A percentile compares a stretch with the other conserved stretches of the same genome.
phyloP scores from a whole-genome alignment of 2,797 vertebrate species.

The Megaceryle alcyon region DNA sequence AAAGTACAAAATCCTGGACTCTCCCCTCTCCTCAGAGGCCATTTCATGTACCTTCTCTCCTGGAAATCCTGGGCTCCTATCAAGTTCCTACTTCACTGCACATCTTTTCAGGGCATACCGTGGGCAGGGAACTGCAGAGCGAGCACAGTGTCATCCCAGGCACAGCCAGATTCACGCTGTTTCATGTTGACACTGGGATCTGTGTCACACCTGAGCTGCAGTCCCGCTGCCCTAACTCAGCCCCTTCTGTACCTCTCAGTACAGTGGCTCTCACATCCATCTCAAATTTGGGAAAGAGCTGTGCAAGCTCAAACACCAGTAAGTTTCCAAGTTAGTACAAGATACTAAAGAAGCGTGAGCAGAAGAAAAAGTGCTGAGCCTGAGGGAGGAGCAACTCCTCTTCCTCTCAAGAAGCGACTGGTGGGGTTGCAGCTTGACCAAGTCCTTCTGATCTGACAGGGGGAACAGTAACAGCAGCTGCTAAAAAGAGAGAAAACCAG shows the following conservation, averaged over 20 bases:
- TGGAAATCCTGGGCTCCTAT: not conserved
- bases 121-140: not conserved
- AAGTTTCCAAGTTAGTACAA: not conserved
- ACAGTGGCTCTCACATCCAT: rapidly evolving
- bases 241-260: not conserved
- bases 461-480: not conserved
- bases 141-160: not conserved
- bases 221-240: not conserved
- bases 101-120: not conserved
- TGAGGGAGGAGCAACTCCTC: not conserved
- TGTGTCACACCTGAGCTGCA: rapidly evolving
- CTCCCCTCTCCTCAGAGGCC: too few relatives aligned
- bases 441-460: rapidly evolving
- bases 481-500: not conserved
- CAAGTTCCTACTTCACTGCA: rapidly evolving
- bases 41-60: rapidly evolving
- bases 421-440: not conserved
- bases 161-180: not conserved
- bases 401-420: not conserved
- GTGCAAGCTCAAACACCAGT: not conserved
- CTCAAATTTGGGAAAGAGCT: not conserved
- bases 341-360: not conserved
- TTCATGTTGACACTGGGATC: not conserved
- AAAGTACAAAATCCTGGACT: rapidly evolving
- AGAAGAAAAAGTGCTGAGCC: not conserved